phyloP scores from a whole-genome alignment of 2,797 vertebrate genomes.

The Vultur gryphus region DNA sequence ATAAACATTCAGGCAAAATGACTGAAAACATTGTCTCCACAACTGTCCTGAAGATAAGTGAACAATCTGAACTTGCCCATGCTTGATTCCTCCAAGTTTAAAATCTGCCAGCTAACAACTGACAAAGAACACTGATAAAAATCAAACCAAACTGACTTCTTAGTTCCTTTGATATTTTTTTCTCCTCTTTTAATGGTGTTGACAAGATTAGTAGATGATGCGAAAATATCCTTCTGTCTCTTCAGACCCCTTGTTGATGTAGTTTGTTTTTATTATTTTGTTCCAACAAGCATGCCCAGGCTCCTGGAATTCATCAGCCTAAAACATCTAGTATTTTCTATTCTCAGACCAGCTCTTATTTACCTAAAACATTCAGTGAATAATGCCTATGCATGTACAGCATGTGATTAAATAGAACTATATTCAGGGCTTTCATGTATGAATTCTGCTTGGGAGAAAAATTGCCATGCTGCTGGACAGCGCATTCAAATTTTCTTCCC shows the following conservation, averaged over 20 bases:
- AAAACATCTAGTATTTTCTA: background rate
- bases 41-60: background rate
- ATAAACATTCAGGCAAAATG: background rate
- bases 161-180: background rate
- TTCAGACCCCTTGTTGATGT: background rate
- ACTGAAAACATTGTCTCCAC: background rate
- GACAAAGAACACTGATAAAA: background rate
- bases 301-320: constrained; percentile 30
- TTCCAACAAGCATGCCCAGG: background rate
- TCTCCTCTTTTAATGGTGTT: background rate
- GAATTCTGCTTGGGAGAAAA: constrained; percentile 33
- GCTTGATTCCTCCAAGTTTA: background rate
- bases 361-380: background rate
- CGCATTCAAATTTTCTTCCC: constrained; percentile 36
- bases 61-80: background rate
- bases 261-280: background rate
- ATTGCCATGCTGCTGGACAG: background rate
- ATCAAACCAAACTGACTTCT: background rate
- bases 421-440: background rate
- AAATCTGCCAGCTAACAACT: background rate
- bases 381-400: background rate
- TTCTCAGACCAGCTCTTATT: background rate
- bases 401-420: background rate
- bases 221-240: background rate
- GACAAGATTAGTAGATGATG: background rate